Base-by-base conservation (phyloP, 37 sponge, comb jelly and placozoan species). In the Beroe ovata region DNA sequence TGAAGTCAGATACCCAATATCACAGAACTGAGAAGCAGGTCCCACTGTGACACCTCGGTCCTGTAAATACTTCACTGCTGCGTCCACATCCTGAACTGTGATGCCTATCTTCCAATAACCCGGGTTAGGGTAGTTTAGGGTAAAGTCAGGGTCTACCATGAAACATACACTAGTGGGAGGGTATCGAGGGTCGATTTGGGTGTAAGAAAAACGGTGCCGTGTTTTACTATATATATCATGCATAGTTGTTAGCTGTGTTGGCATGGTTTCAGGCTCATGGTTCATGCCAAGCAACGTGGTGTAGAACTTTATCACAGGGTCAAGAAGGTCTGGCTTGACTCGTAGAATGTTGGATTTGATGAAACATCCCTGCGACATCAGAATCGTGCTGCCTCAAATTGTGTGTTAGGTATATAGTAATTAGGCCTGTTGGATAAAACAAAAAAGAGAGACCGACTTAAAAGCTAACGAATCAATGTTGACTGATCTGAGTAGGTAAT, bases 31-130 rank as follows among this genome's bases (percentile, higher is more conserved):
- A 66, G 18, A 2, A 66, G 32, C 69, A 19, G 30, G 32, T 32
- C 4, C 2, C 16, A 66, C 69, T 2, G 2, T 2, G 1, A 66
- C 30, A 11, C 69, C 69, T 3, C 33, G 36, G 8, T 6, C 37
- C 2, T 32, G 28, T 1, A 66, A 32, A 1, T 4, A 66, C 35
- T 22, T 1, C 18, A 66, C 69, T 18, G 69, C 69, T 30, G 32
- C 30, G 35, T 66, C 30, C 18, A 66, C 69, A 29, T 66, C 69
- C 37, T 66, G 69, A 0, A 66, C 32, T 2, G 30, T 37, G 3
- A 66, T 66, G 2, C 69, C 69, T 66, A 66, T 32, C 35, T 66
- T 66, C 69, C 69, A 66, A 37, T 66, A 66, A 1, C 69, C 69
- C 16, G 33, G 69, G 36, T 66, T 32, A 11, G 16, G 33, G 69